A percentile compares a stretch with the other conserved stretches of the same genome.
Evolutionary conservation across 53 echinoderm and acorn worm genomes (phyloP).

Genomic region (Apostichopus leukothele): DNA sequence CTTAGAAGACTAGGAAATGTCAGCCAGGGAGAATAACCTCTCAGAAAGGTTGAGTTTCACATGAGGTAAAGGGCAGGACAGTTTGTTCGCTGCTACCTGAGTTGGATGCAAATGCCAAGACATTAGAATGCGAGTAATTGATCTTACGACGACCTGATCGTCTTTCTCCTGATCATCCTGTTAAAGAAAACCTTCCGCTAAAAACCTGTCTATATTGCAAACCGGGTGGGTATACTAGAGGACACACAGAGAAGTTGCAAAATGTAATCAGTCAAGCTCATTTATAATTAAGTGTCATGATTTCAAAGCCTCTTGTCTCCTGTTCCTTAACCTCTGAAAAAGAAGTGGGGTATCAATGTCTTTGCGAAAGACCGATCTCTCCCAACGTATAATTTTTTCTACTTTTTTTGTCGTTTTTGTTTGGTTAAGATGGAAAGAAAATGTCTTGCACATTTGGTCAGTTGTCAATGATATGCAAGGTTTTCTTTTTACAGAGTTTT

Average conservation of each 20-base stretch:
- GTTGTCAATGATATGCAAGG: no score
- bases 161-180: neutral
- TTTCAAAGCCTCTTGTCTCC: no score
- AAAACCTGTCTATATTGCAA: no score
- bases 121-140: neutral
- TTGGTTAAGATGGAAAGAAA: no score
- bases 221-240: neutral
- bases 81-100: neutral
- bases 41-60: neutral
- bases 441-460: no score
- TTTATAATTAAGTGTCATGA: neutral
- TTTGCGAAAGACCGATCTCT: no score
- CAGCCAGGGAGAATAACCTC: neutral
- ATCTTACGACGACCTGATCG: neutral
- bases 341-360: no score
- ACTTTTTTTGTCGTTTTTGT: no score
- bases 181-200: neutral
- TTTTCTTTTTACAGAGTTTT: no score
- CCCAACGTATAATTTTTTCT: no score
- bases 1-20: neutral
- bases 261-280: neutral
- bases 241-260: neutral
- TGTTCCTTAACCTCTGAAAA: no score
- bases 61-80: conserved; percentile 10
- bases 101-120: neutral